Base-by-base conservation (phyloP, 1,140 invertebrate genomes). In the Microvelia longipes region DNA sequence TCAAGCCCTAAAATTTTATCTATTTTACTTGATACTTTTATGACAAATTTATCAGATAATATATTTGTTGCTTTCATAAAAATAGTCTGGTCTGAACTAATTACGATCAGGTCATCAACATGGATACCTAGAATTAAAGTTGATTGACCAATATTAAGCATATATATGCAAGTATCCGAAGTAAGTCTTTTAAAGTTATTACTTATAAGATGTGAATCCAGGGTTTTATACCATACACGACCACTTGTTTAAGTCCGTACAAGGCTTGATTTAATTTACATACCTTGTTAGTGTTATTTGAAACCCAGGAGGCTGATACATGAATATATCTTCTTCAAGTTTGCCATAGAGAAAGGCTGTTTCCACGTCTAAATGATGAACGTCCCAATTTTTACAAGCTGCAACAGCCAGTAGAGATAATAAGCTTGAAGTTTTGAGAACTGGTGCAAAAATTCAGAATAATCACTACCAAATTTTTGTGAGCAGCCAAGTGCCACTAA, bases 361-460 rank as follows among this genome's bases (percentile, higher is more conserved):
- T 50, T 50, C 5, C 5, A 50, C 19, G 19, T 50, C 35, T 11
- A 11, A 50, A 50, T 50, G 35, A 19, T 50, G 5, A 11, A 50
- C 19, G 5, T 5, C 19, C 35, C 5, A 50, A 19, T 19, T 19
- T 5, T 50, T 50, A 50, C 19, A 50, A 19, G 35, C 35, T 11
- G 35, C 35, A 50, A 50, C 5, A 50, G 35, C 73, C 5, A 82
- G 70, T 5, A 82, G 61, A 28, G 77, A 71, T 62, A 79, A 69
- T 26, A 83, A 64, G 11, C 80, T 73, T 26, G 74, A 27, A 24
- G 28, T 2, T 50, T 70, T 69, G 1, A 74, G 66, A 25, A 75
- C 73, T 60, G 70, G 72, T 1, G 70, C 69, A n/a, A 68, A 70
- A 75, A 74, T 69, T 76, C 75, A 14, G 71, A 68, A 71, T 74